These are phyloP conservation scores for Dendrophyllia cribrosa DNA, from an alignment of 64 coral and sea anemone species.

Conservation along the genomic window DNA sequence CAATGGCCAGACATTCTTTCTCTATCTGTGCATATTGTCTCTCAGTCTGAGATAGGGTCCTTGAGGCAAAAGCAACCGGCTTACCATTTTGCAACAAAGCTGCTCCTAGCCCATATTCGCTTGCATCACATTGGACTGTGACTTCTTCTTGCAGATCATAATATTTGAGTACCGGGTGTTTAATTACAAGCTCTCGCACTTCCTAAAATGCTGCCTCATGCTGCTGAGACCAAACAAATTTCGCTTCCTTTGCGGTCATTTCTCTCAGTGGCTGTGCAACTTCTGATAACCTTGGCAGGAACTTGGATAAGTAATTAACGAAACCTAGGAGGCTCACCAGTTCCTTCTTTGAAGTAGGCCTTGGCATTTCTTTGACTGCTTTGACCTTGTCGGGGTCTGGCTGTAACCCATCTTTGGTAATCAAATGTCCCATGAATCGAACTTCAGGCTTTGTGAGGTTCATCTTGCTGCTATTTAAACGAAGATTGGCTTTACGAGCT, in stretches of 20 bases:
- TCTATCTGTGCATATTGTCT: too few species aligned
- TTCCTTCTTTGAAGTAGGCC: slow-evolving; percentile 38
- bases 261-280: slow-evolving; percentile 19
- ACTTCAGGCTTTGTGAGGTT: slow-evolving; percentile 38
- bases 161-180: too few species aligned
- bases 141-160: too few species aligned
- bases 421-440: slow-evolving; percentile 61
- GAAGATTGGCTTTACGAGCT: slow-evolving; percentile 7
- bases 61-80: too few species aligned
- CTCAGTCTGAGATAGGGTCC: too few species aligned
- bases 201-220: too few species aligned
- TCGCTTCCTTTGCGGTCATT: slow-evolving; percentile 1
- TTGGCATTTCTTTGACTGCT: slow-evolving; percentile 39
- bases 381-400: slow-evolving; percentile 51
- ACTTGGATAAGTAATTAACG: slow-evolving; percentile 37
- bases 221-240: too few species aligned
- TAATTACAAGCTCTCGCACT: too few species aligned
- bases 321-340: slow-evolving; percentile 29
- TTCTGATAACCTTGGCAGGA: slow-evolving; percentile 36
- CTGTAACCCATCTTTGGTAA: slow-evolving; percentile 57
- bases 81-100: too few species aligned
- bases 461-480: slow-evolving; percentile 60
- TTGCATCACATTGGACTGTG: too few species aligned
- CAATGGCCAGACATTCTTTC: too few species aligned
- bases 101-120: too few species aligned